phyloP scores from a whole-genome alignment of 1,140 invertebrate species.

The Stratiolaelaps scimitus region DNA sequence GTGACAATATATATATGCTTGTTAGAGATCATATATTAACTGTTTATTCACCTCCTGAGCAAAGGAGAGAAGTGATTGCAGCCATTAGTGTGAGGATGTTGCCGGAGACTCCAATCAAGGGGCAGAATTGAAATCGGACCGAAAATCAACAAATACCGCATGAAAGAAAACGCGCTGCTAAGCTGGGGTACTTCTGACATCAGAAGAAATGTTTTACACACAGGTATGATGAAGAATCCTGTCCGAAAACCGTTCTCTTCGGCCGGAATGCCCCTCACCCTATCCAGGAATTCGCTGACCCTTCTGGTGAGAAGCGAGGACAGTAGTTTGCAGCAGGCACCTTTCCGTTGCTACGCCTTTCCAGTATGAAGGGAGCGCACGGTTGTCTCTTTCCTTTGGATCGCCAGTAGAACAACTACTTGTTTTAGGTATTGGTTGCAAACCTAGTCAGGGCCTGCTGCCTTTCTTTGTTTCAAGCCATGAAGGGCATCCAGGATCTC shows the following conservation, averaged over 20 bases:
- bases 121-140: slow-evolving; percentile 1
- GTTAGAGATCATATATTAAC: no score
- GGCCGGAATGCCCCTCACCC: background rate
- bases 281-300: background rate
- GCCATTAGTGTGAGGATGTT: no score
- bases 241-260: background rate
- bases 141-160: slow-evolving; percentile 11
- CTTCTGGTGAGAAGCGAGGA: background rate
- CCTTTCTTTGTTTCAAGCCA: background rate
- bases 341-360: background rate
- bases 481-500: slow-evolving; percentile 9
- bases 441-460: background rate
- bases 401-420: background rate
- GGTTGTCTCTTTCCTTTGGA: slow-evolving; percentile 3
- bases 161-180: no score
- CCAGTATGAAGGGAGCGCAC: background rate
- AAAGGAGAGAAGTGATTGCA: no score
- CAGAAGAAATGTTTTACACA: background rate
- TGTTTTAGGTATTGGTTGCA: background rate
- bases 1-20: no score
- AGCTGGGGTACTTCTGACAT: background rate
- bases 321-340: slow-evolving; percentile 9
- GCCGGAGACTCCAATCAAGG: no score
- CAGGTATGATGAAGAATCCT: background rate
- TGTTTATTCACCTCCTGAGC: no score